Evolutionary conservation across 2,888 invertebrate genomes (phyloP).

Genomic region (Troides oblongomaculatus): DNA sequence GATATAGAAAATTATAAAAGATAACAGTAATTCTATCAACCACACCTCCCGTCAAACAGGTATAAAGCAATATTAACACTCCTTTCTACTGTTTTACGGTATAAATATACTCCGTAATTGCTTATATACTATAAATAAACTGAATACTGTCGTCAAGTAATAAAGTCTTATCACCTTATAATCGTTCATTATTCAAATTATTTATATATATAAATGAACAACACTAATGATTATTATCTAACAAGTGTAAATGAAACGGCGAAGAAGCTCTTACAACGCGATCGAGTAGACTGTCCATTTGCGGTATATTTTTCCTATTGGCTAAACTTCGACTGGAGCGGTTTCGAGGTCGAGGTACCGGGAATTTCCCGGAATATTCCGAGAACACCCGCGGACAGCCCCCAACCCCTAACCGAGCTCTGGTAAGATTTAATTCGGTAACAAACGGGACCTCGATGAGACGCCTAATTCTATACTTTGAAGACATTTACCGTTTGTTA

Average conservation of each 20-base stretch:
- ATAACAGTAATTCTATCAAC: no score
- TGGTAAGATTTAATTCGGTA: slow-evolving; percentile 42
- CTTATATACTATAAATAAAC: no score
- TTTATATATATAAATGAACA: no score
- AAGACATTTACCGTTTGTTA: not conserved
- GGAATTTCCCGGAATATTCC: slow-evolving; percentile 30
- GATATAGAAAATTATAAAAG: no score
- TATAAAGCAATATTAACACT: no score
- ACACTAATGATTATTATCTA: no score
- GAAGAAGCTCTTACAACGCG: slow-evolving; percentile 3
- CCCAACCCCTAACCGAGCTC: slow-evolving; percentile 32
- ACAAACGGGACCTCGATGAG: slow-evolving; percentile 28
- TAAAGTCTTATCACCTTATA: no score
- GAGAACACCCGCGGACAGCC: slow-evolving; percentile 36
- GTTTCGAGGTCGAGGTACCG: slow-evolving; percentile 25
- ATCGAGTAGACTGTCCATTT: slow-evolving; percentile 8
- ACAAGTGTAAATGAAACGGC: not conserved
- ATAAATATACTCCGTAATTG: no score
- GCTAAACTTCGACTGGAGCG: slow-evolving; percentile 8
- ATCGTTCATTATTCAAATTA: no score
- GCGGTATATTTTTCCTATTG: slow-evolving; percentile 17
- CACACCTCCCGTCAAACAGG: no score
- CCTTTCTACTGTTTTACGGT: no score
- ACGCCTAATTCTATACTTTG: slow-evolving; percentile 15
- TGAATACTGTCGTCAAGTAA: no score